A percentile compares a stretch with the other conserved stretches of the same genome.
Conservation (phyloP, 2,113 vertebrate species). For the Hemicordylus capensis region DNA sequence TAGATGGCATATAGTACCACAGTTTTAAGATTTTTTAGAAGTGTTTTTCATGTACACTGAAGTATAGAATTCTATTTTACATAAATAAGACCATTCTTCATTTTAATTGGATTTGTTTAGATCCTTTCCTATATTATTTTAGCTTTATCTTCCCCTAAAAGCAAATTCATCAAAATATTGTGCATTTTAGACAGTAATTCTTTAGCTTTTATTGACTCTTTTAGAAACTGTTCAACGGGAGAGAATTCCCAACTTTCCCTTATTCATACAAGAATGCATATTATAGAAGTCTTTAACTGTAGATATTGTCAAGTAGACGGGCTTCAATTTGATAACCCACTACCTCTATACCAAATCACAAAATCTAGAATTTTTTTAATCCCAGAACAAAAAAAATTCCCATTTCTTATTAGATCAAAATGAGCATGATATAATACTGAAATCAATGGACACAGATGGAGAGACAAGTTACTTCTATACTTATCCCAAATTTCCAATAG, state of each 20-base stretch:
- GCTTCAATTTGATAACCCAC: background rate
- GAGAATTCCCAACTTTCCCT: background rate
- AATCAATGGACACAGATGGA: background rate
- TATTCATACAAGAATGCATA: background rate
- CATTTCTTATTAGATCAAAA: background rate
- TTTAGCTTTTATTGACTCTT: background rate
- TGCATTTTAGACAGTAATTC: background rate
- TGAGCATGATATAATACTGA: background rate
- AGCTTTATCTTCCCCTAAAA: background rate
- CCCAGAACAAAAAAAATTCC: background rate
- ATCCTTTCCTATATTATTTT: background rate
- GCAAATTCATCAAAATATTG: background rate
- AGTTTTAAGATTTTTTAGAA: background rate
- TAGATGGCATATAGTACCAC: too few relatives aligned
- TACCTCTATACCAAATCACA: background rate
- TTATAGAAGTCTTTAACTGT: background rate
- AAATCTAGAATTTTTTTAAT: too few relatives aligned
- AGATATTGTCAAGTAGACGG: background rate
- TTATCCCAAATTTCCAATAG: background rate
- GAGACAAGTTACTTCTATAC: background rate
- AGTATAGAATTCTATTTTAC: background rate
- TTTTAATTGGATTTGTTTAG: slow-evolving; percentile 2
- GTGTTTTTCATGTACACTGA: background rate
- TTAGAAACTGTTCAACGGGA: background rate
- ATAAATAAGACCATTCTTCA: background rate